Evolutionary conservation across 2,888 invertebrate genomes (phyloP).

Genomic region (Drosophila kambysellisi): DNA sequence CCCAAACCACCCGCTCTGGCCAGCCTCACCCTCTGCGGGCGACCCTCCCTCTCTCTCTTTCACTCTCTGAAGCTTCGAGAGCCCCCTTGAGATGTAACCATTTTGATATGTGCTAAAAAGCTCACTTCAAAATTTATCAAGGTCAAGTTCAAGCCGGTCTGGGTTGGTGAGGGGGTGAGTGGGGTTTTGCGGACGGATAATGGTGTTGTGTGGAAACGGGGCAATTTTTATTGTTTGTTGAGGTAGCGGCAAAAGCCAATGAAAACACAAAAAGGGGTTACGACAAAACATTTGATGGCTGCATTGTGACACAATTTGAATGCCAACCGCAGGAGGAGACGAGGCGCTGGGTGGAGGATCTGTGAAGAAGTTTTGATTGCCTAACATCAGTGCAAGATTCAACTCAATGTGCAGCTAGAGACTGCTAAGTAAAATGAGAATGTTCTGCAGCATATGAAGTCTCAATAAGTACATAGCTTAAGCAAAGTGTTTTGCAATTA

Average conservation of each 20-base stretch:
- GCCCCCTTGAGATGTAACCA: slow-evolving; percentile 75
- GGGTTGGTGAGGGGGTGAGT: background rate
- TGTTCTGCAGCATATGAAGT: no score
- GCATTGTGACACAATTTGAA: slow-evolving; percentile 56
- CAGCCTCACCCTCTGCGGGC: background rate
- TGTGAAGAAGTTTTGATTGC: slow-evolving; percentile 15
- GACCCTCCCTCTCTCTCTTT: background rate
- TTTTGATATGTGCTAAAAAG: slow-evolving; percentile 80
- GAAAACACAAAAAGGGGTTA: slow-evolving; percentile 46
- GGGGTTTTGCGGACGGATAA: background rate
- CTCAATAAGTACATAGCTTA: no score
- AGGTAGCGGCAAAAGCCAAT: slow-evolving; percentile 63
- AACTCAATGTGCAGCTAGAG: background rate
- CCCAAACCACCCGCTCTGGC: slow-evolving; percentile 2
- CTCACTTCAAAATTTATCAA: slow-evolving; percentile 78
- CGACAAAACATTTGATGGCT: slow-evolving; percentile 27
- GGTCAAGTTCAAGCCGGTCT: slow-evolving; percentile 72
- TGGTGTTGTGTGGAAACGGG: slow-evolving; percentile 1
- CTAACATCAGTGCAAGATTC: no score
- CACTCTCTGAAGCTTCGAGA: slow-evolving; percentile 19
- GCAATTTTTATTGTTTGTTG: slow-evolving; percentile 65
- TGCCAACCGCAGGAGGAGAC: background rate
- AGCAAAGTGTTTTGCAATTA: background rate
- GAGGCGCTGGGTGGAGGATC: background rate
- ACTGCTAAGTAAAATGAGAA: background rate